Evolutionary conservation across 2,888 invertebrate species (phyloP).

Genomic region (Tetramorium bicarinatum): DNA sequence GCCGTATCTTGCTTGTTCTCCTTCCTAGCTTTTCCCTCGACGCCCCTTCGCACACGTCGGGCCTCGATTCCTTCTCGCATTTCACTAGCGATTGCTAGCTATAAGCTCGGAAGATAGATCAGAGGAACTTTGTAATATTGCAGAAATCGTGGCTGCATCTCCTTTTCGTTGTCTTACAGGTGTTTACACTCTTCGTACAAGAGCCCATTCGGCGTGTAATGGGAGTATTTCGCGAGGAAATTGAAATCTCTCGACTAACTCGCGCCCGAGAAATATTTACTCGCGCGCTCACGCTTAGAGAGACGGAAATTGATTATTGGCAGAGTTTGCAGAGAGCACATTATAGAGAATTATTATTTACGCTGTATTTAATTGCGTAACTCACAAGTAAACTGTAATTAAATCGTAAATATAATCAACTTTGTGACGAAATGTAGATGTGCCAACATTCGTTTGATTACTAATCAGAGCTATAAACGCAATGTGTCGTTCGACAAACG

Average conservation of each 20-base stretch:
- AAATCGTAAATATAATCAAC: not conserved
- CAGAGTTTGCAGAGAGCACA: not conserved
- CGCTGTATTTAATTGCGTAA: not conserved
- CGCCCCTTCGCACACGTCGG: not conserved
- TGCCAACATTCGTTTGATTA: not conserved
- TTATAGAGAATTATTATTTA: not conserved
- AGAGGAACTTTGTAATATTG: conserved; percentile 36
- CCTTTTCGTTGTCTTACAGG: conserved; percentile 34
- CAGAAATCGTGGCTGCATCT: conserved; percentile 19
- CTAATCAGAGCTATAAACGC: not conserved
- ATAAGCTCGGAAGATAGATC: conserved; percentile 34
- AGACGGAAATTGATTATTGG: conserved; percentile 10
- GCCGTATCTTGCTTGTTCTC: conserved; percentile 58
- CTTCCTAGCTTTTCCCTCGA: conserved; percentile 19
- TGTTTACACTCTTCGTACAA: conserved; percentile 22
- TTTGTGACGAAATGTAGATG: not conserved
- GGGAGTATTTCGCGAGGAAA: not conserved
- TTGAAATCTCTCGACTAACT: conserved; percentile 22
- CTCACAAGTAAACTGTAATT: not conserved
- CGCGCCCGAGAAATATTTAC: conserved; percentile 4
- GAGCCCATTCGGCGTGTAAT: not conserved
- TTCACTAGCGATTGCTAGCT: conserved; percentile 4
- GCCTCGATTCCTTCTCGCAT: conserved; percentile 29
- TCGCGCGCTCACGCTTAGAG: not conserved
- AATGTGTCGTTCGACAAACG: not conserved